A percentile compares a stretch with the other conserved stretches of the same genome.
These are phyloP conservation scores for Andinoacara biseriatus DNA, from an alignment of 2,113 vertebrate species.

Conservation along the genomic window DNA sequence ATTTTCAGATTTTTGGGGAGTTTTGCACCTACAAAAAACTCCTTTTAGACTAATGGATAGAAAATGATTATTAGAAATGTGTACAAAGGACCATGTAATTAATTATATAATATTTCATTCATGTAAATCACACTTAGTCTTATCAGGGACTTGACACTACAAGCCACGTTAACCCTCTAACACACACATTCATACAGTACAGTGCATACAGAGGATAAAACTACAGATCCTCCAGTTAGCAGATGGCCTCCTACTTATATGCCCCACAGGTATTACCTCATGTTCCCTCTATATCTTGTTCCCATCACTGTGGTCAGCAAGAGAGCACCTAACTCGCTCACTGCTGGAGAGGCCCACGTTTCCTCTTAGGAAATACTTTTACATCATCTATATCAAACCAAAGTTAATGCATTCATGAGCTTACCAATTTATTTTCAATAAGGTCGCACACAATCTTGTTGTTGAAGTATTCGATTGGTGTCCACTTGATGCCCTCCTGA, in stretches of 20 bases:
- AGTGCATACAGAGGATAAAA: background rate
- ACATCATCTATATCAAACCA: background rate
- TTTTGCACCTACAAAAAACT: no score
- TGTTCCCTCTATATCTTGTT: background rate
- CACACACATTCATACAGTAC: background rate
- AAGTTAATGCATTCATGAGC: background rate
- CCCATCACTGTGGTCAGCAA: background rate
- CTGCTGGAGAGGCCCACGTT: background rate
- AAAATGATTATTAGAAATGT: background rate
- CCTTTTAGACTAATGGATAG: background rate
- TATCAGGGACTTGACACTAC: background rate
- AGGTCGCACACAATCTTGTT: slow-evolving; percentile 99
- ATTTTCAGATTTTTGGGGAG: background rate
- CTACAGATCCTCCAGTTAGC: background rate
- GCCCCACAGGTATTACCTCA: background rate
- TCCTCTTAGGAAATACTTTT: rapidly evolving
- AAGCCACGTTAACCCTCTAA: no score
- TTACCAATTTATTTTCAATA: slow-evolving; percentile 97
- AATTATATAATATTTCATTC: background rate
- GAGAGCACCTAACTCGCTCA: background rate
- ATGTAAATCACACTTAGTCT: rapidly evolving
- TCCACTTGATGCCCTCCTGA: slow-evolving; percentile 97
- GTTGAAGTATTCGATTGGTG: slow-evolving; percentile 96
- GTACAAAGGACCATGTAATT: background rate
- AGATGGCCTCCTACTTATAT: no score